Evolutionary conservation across 2,797 vertebrate species (phyloP), one percentile per base, ranked within the genome.

Genomic region (Arrhamphus sclerolepis): DNA sequence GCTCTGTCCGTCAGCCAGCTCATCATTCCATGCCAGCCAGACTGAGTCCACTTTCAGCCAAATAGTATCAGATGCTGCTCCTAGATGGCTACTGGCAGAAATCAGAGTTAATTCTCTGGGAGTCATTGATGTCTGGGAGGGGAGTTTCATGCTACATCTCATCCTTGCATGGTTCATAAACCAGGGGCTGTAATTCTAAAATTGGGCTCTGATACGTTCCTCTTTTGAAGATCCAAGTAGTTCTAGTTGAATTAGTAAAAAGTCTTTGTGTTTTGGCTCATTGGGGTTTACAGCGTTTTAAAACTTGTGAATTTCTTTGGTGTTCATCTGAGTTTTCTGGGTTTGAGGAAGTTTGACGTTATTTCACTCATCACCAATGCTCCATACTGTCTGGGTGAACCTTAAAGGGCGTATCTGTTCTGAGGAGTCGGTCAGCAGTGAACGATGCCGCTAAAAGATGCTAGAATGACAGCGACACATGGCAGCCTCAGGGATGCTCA

Each of bases 61-160:
- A 79, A 56, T 11, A 1, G 56, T 77, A 80, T 84, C 85, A 81
- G 75, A 84, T 83, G 76, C 66, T 66, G 46, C 20, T 72, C 28
- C 28, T 71, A 47, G 61, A 70, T 71, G 75, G 63, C 66, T 62
- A 2, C 44, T 57, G 77, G 56, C 52, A 29, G 22, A 72, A 65
- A 68, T 22, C 26, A 43, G 40, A 58, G 56, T 46, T 41, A 20
- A 47, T 54, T 73, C 41, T 66, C 46, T 72, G 60, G 20, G 46
- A 75, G 1, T 22, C 51, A 55, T 43, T 19, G 39, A 41, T 65
- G 64, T 63, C 58, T 64, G 41, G 58, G 49, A 52, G 51, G 42
- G 56, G 17, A 26, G 46, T 49, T 75, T 81, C 38, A 42, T 50
- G 52, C 42, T 60, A 67, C 72, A 70, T 43, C 48, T 53, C 3